Conservation (phyloP, 2,113 vertebrate species). For the Bucco capensis region DNA sequence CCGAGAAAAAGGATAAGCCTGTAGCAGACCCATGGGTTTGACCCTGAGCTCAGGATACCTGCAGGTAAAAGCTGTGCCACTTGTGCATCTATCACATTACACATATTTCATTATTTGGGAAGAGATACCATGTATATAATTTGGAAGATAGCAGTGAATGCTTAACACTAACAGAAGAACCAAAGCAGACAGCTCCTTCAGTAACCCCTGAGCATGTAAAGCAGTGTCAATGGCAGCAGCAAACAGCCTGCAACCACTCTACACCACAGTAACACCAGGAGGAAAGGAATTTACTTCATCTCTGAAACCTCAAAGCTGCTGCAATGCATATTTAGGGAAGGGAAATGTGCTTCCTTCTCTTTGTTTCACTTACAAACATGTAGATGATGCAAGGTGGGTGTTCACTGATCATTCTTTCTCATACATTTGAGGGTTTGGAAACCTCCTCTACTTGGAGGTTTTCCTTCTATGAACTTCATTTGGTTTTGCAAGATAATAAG, state of each 20-base stretch:
- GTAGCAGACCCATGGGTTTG: not conserved
- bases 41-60: not conserved
- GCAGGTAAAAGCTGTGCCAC: not conserved
- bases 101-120: not conserved
- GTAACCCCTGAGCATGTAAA: not conserved
- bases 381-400: not conserved
- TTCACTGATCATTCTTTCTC: not conserved
- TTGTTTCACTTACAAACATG: not conserved
- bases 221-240: not conserved
- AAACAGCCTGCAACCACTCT: not conserved
- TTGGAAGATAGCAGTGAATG: not conserved
- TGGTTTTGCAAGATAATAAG: not conserved
- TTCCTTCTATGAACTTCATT: not conserved
- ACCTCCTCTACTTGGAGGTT: not conserved
- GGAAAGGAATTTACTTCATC: not conserved
- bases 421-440: not conserved
- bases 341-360: not conserved
- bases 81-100: not conserved
- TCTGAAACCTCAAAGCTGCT: not conserved
- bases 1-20: not conserved
- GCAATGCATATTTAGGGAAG: not conserved
- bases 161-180: not conserved
- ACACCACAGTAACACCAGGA: not conserved
- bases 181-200: not conserved
- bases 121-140: not conserved